These are phyloP conservation scores for Gortyna flavago DNA, from an alignment of 2,888 invertebrate species.

Conservation along the genomic window DNA sequence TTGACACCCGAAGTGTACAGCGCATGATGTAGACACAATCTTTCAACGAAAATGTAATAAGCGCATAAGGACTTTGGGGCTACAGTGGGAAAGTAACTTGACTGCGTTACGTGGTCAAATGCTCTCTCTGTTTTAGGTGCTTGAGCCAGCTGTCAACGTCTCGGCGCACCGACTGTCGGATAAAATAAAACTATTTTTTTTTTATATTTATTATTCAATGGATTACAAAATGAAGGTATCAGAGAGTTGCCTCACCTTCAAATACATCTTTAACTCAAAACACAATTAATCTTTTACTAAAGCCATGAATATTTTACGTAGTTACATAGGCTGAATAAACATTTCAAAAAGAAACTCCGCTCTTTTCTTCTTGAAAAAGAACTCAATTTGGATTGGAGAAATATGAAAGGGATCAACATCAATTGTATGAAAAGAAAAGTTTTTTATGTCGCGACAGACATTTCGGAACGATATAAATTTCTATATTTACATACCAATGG, in stretches of 20 bases:
- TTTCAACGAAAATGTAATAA: too few species aligned
- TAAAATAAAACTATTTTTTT: conserved; percentile 2
- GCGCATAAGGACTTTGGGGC: too few species aligned
- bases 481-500: conserved; percentile 67
- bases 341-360: conserved; percentile 28
- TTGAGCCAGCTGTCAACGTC: background rate
- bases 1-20: background rate
- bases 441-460: conserved; percentile 57
- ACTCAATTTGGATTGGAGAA: conserved; percentile 61
- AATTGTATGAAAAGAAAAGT: conserved; percentile 64
- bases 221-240: background rate
- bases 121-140: background rate
- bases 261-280: conserved; percentile 25
- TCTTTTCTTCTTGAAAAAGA: conserved; percentile 48
- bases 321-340: conserved; percentile 26
- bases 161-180: background rate
- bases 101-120: background rate
- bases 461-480: conserved; percentile 61
- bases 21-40: too few species aligned
- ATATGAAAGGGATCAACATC: conserved; percentile 67
- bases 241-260: background rate
- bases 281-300: conserved; percentile 32
- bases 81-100: background rate
- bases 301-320: conserved; percentile 40
- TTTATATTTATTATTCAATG: background rate